Conservation (phyloP, 2,888 invertebrate species). For the Cremastinae sp. region DNA sequence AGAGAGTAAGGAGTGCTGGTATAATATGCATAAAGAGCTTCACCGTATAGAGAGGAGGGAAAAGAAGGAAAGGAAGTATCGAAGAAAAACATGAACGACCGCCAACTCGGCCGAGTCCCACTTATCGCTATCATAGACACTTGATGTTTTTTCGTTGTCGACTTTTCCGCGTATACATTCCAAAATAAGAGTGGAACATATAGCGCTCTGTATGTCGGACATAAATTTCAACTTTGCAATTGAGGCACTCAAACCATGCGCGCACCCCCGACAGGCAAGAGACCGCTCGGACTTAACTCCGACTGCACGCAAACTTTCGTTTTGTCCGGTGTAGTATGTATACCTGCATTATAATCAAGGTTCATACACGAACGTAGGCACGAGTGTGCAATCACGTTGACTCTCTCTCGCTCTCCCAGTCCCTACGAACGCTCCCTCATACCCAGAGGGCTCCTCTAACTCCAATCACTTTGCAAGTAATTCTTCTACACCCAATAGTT, state of each 20-base stretch:
- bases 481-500: conserved; percentile 19
- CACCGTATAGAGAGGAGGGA: not conserved
- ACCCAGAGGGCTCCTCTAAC: conserved; percentile 17
- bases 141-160: conserved; percentile 35
- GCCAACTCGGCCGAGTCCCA: conserved; percentile 6
- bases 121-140: conserved; percentile 36
- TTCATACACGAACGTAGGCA: conserved; percentile 7
- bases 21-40: conserved; percentile 1
- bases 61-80: conserved; percentile 9
- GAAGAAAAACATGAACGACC: conserved; percentile 27
- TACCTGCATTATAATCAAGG: conserved; percentile 13
- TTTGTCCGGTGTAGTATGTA: not conserved
- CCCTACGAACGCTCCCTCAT: not conserved
- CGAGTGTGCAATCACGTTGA: not conserved
- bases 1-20: conserved; percentile 41
- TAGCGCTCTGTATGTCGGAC: conserved; percentile 60
- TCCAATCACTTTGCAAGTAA: conserved; percentile 27
- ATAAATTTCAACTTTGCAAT: conserved; percentile 73
- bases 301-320: conserved; percentile 35
- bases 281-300: not conserved
- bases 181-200: not conserved
- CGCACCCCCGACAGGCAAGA: conserved; percentile 3
- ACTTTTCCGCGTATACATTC: conserved; percentile 34
- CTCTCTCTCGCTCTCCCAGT: conserved; percentile 6
- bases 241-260: conserved; percentile 55